These are phyloP conservation scores for Dinocampus coccinellae DNA, from an alignment of 2,888 invertebrate species.

Conservation along the genomic window DNA sequence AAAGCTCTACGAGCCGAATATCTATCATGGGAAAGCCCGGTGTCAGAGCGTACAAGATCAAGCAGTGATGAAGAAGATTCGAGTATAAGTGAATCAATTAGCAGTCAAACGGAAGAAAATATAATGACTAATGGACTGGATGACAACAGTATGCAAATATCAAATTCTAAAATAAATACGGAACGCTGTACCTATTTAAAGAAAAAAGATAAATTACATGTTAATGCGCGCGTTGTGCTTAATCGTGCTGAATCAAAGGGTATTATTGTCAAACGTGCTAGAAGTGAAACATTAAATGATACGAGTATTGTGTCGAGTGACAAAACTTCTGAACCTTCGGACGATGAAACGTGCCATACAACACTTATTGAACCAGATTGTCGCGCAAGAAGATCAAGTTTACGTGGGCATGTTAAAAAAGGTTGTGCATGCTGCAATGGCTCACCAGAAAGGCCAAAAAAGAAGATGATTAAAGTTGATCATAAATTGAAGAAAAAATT, in stretches of 20 bases:
- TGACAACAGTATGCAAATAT: slow-evolving; percentile 45
- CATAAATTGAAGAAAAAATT: slow-evolving; percentile 62
- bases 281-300: slow-evolving; percentile 55
- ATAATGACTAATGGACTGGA: slow-evolving; percentile 60
- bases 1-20: slow-evolving; percentile 56
- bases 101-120: slow-evolving; percentile 60
- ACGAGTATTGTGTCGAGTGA: slow-evolving; percentile 55
- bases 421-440: slow-evolving; percentile 77
- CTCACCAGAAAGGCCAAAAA: slow-evolving; percentile 71
- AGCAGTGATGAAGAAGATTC: slow-evolving; percentile 63
- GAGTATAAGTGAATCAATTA: slow-evolving; percentile 58
- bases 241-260: slow-evolving; percentile 58
- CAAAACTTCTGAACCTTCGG: slow-evolving; percentile 60
- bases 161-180: slow-evolving; percentile 47
- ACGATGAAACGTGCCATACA: slow-evolving; percentile 59
- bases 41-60: slow-evolving; percentile 62
- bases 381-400: slow-evolving; percentile 67
- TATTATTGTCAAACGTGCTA: slow-evolving; percentile 55
- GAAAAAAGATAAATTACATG: slow-evolving; percentile 59
- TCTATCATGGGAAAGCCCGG: slow-evolving; percentile 64
- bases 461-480: slow-evolving; percentile 66
- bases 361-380: slow-evolving; percentile 58
- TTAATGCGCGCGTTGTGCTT: slow-evolving; percentile 59
- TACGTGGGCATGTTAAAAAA: slow-evolving; percentile 73
- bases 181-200: slow-evolving; percentile 54